Conservation (phyloP, 2,797 vertebrate genomes). For the Enteromius afrohamiltoni region DNA sequence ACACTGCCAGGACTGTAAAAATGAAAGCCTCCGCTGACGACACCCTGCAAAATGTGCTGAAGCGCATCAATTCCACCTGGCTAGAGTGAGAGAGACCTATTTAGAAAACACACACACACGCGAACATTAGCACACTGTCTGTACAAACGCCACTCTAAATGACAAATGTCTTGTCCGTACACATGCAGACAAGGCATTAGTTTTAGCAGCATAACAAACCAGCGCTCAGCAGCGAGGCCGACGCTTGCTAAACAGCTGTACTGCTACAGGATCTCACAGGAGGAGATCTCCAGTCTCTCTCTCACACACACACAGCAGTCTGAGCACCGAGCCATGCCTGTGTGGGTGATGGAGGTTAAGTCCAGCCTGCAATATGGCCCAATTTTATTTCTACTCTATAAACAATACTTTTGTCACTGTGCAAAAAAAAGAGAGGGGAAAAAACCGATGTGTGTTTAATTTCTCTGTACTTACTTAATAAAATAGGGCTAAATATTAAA, state of each 20-base stretch:
- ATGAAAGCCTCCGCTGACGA: constrained; percentile 76
- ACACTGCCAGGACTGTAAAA: constrained; percentile 78
- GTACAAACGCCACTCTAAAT: constrained; percentile 40
- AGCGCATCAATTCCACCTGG: constrained; percentile 82
- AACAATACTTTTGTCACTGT: neutral
- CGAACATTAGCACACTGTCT: constrained; percentile 61
- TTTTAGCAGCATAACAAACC: constrained; percentile 74
- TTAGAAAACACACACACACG: constrained; percentile 71
- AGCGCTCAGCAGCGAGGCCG: neutral
- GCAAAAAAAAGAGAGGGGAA: neutral
- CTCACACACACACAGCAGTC: neutral
- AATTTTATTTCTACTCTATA: neutral
- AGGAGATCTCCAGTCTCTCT: constrained; percentile 3
- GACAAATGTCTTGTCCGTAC: constrained; percentile 48
- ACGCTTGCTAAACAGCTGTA: constrained; percentile 2
- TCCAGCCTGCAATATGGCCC: neutral
- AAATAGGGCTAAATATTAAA: neutral
- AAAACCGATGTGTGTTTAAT: neutral
- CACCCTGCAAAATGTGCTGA: constrained; percentile 77
- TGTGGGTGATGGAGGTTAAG: neutral
- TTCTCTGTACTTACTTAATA: neutral
- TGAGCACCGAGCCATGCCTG: neutral
- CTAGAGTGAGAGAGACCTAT: constrained; percentile 79
- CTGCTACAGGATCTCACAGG: constrained; percentile 16
- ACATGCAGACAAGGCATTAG: constrained; percentile 74